These are phyloP conservation scores for Macrosteles quadrilineatus DNA, from an alignment of 1,140 invertebrate species.

Conservation along the genomic window DNA sequence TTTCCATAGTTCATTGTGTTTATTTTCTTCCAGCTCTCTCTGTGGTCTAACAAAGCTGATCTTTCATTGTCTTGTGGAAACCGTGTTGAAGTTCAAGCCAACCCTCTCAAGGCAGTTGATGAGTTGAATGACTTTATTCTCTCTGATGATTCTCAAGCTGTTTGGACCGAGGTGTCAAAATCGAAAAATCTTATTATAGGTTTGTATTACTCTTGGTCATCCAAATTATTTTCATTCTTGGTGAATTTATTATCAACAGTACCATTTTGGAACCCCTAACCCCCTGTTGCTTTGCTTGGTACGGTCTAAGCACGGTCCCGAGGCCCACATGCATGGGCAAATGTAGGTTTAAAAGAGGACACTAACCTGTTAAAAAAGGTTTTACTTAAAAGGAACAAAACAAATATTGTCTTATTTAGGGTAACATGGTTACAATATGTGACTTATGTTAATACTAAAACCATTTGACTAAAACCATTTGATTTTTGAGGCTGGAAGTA, in stretches of 20 bases:
- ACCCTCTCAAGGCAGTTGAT: constrained; percentile 65
- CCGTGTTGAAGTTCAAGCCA: constrained; percentile 54
- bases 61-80: constrained; percentile 79
- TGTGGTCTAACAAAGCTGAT: constrained; percentile 68
- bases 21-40: constrained; percentile 35
- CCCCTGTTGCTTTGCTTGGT: constrained; percentile 42
- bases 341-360: too few relatives aligned
- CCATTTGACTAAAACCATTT: too few relatives aligned
- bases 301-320: neutral
- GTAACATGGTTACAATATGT: too few relatives aligned
- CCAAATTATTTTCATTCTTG: neutral
- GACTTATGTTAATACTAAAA: too few relatives aligned
- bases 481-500: too few relatives aligned
- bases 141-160: constrained; percentile 62
- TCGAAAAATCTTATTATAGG: constrained; percentile 43
- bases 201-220: constrained; percentile 41
- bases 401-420: too few relatives aligned
- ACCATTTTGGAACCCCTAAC: constrained; percentile 24
- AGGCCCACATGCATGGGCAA: neutral
- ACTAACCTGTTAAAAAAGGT: too few relatives aligned
- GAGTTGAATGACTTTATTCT: constrained; percentile 70
- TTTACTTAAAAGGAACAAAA: too few relatives aligned
- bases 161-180: constrained; percentile 55
- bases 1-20: too few relatives aligned
- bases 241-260: neutral